phyloP scores from a whole-genome alignment of 2,113 vertebrate species.

The Grammomys surdaster region DNA sequence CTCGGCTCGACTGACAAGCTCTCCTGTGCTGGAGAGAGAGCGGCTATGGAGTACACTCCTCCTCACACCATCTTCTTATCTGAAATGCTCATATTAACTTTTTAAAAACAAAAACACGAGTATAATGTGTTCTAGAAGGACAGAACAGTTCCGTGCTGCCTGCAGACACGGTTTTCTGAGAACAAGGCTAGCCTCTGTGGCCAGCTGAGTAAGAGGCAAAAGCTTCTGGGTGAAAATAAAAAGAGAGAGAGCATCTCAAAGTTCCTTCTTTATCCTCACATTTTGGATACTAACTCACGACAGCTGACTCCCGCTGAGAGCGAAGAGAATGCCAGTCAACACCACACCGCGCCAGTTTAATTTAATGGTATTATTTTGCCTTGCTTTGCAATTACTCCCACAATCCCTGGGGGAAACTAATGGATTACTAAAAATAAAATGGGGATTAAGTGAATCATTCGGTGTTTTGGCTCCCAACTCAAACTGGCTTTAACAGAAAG shows the following conservation, averaged over 20 bases:
- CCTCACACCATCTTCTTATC: not conserved
- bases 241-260: not conserved
- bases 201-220: conserved; percentile 20
- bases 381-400: conserved; percentile 87
- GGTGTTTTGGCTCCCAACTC: conserved; percentile 75
- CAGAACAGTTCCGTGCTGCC: not conserved
- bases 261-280: conserved; percentile 68
- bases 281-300: conserved; percentile 76
- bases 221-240: not conserved
- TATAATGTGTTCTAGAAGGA: not conserved
- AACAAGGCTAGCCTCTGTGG: not conserved
- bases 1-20: not conserved
- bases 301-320: conserved; percentile 70
- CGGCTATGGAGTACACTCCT: not conserved
- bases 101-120: conserved; percentile 24
- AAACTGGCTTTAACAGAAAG: conserved; percentile 77
- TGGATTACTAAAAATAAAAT: conserved; percentile 89
- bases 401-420: conserved; percentile 86
- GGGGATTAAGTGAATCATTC: conserved; percentile 78
- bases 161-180: not conserved
- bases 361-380: conserved; percentile 85
- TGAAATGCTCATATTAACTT: conserved; percentile 10
- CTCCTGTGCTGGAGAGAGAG: not conserved
- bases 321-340: conserved; percentile 81
- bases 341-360: conserved; percentile 82